These are phyloP conservation scores for Drosophila kohkoa DNA, from an alignment of 1,140 invertebrate genomes.

Conservation along the genomic window DNA sequence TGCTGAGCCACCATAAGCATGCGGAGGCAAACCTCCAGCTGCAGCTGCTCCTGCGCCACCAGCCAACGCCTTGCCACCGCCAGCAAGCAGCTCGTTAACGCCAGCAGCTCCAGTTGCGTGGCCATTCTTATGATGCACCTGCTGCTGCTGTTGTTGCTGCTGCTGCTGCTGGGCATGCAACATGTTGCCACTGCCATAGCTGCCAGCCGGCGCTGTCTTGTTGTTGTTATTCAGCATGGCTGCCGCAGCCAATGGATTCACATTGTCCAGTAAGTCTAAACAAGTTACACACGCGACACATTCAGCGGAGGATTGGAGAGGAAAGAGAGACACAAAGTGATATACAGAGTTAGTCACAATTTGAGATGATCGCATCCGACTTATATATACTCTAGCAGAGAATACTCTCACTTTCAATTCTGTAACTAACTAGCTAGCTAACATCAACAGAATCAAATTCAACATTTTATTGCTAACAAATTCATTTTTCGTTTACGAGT, in stretches of 20 bases:
- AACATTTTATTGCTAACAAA: too few relatives aligned
- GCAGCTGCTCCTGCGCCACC: background rate
- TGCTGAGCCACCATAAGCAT: slow-evolving; percentile 40
- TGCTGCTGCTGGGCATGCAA: slow-evolving; percentile 20
- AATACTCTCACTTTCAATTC: too few relatives aligned
- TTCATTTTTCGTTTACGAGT: too few relatives aligned
- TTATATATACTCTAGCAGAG: too few relatives aligned
- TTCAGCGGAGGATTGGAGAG: background rate
- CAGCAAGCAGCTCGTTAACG: slow-evolving; percentile 32
- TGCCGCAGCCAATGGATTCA: slow-evolving; percentile 62
- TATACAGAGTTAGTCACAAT: slow-evolving; percentile 44
- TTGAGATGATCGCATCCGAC: too few relatives aligned
- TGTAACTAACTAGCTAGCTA: too few relatives aligned
- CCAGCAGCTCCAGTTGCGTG: slow-evolving; percentile 44
- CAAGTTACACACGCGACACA: background rate
- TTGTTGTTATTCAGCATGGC: slow-evolving; percentile 77
- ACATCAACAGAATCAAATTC: too few relatives aligned
- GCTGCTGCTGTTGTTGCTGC: slow-evolving; percentile 10
- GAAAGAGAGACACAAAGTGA: slow-evolving; percentile 5
- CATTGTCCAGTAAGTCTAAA: slow-evolving; percentile 62
- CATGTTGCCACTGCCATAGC: slow-evolving; percentile 44
- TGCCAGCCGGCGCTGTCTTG: slow-evolving; percentile 55
- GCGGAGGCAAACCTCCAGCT: slow-evolving; percentile 22
- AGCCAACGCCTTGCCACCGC: slow-evolving; percentile 8
- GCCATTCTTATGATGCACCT: slow-evolving; percentile 65